Evolutionary conservation across 2,113 vertebrate genomes (phyloP).

Genomic region (Mola mola): DNA sequence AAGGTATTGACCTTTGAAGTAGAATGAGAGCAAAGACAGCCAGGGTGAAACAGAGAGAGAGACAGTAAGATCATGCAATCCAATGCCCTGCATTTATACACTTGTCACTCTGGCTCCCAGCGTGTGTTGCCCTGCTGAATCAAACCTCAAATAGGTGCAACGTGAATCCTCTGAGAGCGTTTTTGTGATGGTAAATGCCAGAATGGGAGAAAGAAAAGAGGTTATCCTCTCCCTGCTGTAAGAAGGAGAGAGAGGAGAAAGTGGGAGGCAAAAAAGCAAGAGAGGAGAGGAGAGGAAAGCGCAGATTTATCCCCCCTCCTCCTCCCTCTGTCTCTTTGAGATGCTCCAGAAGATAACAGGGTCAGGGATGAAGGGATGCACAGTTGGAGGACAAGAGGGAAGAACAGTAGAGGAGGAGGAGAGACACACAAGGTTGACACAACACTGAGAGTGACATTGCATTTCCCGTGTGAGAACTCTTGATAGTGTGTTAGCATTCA

Average conservation of each 20-base stretch:
- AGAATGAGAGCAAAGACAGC: slow-evolving; percentile 39
- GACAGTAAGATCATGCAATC: slow-evolving; percentile 14
- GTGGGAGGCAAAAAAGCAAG: background rate
- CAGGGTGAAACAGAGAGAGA: slow-evolving; percentile 19
- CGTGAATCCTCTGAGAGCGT: background rate
- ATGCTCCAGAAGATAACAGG: slow-evolving; percentile 70
- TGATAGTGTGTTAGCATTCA: slow-evolving; percentile 15
- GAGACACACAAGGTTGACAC: slow-evolving; percentile 58
- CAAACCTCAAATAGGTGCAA: slow-evolving; percentile 7
- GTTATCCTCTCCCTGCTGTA: no score
- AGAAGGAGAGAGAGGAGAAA: background rate
- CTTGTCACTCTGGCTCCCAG: background rate
- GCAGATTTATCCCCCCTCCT: slow-evolving; percentile 4
- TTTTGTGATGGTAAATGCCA: background rate
- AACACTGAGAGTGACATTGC: slow-evolving; percentile 35
- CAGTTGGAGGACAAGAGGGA: slow-evolving; percentile 41
- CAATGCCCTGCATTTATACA: slow-evolving; percentile 23
- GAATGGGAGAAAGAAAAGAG: background rate
- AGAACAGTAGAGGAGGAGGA: slow-evolving; percentile 14
- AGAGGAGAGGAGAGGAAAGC: background rate
- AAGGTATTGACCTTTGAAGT: slow-evolving; percentile 48
- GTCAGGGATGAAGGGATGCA: slow-evolving; percentile 65
- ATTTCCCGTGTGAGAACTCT: slow-evolving; percentile 13
- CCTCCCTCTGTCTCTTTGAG: slow-evolving; percentile 30
- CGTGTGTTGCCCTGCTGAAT: background rate